Evolutionary conservation across 2,888 invertebrate genomes (phyloP).

Genomic region (Apeira syringaria): DNA sequence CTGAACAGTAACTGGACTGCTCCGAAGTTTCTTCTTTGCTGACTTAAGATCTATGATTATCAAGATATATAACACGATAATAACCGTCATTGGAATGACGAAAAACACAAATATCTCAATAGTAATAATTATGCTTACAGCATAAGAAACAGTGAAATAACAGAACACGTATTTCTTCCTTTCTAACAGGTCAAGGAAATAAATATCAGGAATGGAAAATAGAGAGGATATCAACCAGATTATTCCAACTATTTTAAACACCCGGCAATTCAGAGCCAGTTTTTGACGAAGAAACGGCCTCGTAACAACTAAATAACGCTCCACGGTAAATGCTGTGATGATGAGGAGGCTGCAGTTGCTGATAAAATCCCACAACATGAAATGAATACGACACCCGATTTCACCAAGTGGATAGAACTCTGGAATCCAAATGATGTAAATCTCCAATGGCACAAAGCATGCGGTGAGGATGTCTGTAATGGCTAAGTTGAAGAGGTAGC

Average conservation of each 20-base stretch:
- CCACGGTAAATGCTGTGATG: constrained; percentile 94
- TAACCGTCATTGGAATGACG: constrained; percentile 91
- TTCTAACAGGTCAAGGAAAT: constrained; percentile 61
- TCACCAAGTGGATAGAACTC: constrained; percentile 90
- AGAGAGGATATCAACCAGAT: constrained; percentile 91
- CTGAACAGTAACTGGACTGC: constrained; percentile 68
- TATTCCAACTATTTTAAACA: constrained; percentile 86
- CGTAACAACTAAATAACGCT: constrained; percentile 93
- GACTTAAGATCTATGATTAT: constrained; percentile 88
- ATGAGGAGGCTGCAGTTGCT: constrained; percentile 92
- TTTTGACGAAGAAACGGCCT: constrained; percentile 92
- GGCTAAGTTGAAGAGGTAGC: constrained; percentile 91
- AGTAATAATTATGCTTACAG: constrained; percentile 62
- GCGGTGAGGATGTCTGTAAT: constrained; percentile 89
- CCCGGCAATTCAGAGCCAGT: constrained; percentile 90
- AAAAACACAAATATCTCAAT: constrained; percentile 91
- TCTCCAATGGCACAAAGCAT: constrained; percentile 90
- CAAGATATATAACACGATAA: constrained; percentile 90
- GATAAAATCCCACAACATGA: constrained; percentile 91
- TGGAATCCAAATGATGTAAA: constrained; percentile 90
- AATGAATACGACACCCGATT: constrained; percentile 88
- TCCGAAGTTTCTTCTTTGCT: constrained; percentile 78
- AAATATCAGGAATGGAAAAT: constrained; percentile 87
- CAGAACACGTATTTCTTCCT: constrained; percentile 63
- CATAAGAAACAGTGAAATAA: constrained; percentile 53